Percentiles rank a stretch among this genome's conserved stretches.
These are phyloP conservation scores for Lindbergichthys nudifrons DNA, from an alignment of 2,797 vertebrate genomes.

Conservation along the genomic window DNA sequence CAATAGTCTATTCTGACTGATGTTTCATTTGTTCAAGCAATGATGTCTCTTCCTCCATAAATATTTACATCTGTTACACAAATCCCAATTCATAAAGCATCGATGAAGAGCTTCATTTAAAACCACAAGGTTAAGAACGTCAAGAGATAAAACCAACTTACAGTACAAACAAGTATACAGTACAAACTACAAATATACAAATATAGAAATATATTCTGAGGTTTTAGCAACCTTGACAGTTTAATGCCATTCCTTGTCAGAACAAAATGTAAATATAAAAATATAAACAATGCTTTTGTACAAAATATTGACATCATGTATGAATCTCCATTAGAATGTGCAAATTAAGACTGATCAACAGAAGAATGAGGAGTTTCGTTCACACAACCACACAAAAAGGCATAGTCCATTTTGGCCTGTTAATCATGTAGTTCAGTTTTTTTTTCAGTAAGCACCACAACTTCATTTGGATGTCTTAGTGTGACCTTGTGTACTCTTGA, in stretches of 20 bases:
- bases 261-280: constrained; percentile 85
- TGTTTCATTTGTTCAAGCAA: constrained; percentile 70
- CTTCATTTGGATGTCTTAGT: constrained; percentile 73
- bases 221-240: constrained; percentile 79
- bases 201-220: constrained; percentile 83
- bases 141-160: constrained; percentile 70
- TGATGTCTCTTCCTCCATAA: constrained; percentile 62
- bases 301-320: constrained; percentile 86
- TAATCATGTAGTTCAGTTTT: constrained; percentile 53
- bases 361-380: constrained; percentile 58
- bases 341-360: constrained; percentile 82
- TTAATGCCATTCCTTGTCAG: constrained; percentile 78
- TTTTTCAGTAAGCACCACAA: constrained; percentile 65
- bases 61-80: constrained; percentile 79
- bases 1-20: constrained; percentile 61
- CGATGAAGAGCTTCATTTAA: constrained; percentile 66
- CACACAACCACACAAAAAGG: constrained; percentile 57
- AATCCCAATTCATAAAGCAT: constrained; percentile 65
- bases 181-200: constrained; percentile 86
- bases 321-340: constrained; percentile 83
- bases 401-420: constrained; percentile 71
- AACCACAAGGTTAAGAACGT: constrained; percentile 66
- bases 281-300: constrained; percentile 85
- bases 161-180: constrained; percentile 81
- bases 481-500: constrained; percentile 35